These are phyloP conservation scores for Pyrochroa serraticornis DNA, from an alignment of 2,888 invertebrate species.

Conservation along the genomic window DNA sequence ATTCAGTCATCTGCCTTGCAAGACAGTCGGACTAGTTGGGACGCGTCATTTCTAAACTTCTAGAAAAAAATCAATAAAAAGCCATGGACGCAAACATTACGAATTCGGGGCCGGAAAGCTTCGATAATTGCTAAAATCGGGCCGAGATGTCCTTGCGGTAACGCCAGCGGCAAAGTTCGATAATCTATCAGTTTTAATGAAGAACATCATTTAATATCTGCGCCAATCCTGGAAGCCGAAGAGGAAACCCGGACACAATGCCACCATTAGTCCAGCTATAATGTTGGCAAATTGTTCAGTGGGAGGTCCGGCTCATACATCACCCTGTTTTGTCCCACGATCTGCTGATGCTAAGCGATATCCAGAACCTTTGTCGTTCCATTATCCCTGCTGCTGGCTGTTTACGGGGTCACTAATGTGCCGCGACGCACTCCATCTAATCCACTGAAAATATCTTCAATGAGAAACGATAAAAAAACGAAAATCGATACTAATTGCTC, in stretches of 20 bases:
- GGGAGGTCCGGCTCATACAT: slow-evolving; percentile 57
- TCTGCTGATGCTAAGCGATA: slow-evolving; percentile 47
- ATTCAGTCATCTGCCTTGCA: no score
- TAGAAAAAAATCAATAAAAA: no score
- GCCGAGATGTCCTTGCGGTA: no score
- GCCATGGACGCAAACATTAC: no score
- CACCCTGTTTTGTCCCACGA: slow-evolving; percentile 55
- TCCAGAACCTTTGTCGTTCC: slow-evolving; percentile 30
- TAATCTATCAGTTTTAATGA: slow-evolving; percentile 2
- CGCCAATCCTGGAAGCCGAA: slow-evolving; percentile 21
- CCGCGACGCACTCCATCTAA: slow-evolving; percentile 1
- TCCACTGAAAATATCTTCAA: background rate
- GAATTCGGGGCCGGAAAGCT: no score
- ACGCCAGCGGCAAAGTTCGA: no score
- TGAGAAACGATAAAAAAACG: no score
- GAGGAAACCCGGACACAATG: slow-evolving; percentile 48
- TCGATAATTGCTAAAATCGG: no score
- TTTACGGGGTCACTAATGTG: slow-evolving; percentile 39
- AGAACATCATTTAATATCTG: slow-evolving; percentile 19
- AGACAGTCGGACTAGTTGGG: no score
- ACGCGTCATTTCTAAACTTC: no score
- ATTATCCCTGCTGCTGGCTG: slow-evolving; percentile 34
- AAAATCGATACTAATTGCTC: no score
- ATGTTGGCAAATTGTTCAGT: slow-evolving; percentile 59
- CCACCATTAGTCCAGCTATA: slow-evolving; percentile 58